These are phyloP conservation scores for Plemyria rubiginata DNA, from an alignment of 2,888 invertebrate species.

Conservation along the genomic window DNA sequence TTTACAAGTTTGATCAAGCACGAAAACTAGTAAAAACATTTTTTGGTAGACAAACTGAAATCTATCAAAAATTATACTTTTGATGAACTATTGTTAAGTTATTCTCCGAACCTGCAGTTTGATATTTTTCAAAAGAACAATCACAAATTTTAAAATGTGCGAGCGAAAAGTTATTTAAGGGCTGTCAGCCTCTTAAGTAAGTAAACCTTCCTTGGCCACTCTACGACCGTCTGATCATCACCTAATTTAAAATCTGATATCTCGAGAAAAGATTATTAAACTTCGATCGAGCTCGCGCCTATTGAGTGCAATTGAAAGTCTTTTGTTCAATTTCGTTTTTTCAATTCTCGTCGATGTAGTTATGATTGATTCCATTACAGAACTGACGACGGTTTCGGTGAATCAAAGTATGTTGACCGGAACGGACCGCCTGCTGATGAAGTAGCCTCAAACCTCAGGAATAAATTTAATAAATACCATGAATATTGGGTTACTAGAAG, in stretches of 20 bases:
- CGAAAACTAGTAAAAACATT: too few relatives aligned
- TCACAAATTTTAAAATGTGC: too few relatives aligned
- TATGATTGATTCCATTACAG: constrained; percentile 82
- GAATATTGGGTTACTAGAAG: constrained; percentile 54
- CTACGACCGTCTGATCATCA: neutral
- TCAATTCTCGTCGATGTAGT: constrained; percentile 62
- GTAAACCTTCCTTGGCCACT: too few relatives aligned
- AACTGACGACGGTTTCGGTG: constrained; percentile 73
- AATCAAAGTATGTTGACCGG: constrained; percentile 78
- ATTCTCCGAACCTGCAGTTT: too few relatives aligned
- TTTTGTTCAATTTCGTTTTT: constrained; percentile 46
- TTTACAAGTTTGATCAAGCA: too few relatives aligned
- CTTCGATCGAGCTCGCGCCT: constrained; percentile 14
- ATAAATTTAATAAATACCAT: constrained; percentile 51
- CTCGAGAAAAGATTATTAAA: constrained; percentile 5
- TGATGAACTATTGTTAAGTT: too few relatives aligned
- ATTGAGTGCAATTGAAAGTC: constrained; percentile 21
- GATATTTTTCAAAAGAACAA: too few relatives aligned
- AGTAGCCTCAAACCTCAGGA: constrained; percentile 50
- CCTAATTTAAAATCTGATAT: constrained; percentile 3
- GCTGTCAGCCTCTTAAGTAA: too few relatives aligned
- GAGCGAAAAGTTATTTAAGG: too few relatives aligned
- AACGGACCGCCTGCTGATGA: constrained; percentile 73
- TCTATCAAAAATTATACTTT: too few relatives aligned
- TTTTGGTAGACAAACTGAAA: too few relatives aligned